Evolutionary conservation across 2,113 vertebrate species (phyloP), one percentile per base, ranked within the genome.

Genomic region (Kryptolebias marmoratus): DNA sequence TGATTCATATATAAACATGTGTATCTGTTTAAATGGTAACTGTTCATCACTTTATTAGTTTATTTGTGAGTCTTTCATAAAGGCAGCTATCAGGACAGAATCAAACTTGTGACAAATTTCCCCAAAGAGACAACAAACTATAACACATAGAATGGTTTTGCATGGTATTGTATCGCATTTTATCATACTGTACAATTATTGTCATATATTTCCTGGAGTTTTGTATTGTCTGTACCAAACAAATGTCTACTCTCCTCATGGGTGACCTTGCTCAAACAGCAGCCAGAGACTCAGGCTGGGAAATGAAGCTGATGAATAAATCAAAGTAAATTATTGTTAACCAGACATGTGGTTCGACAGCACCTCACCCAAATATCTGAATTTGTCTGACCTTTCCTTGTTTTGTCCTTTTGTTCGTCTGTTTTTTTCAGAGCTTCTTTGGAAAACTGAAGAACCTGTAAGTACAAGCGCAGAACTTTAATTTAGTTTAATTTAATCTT

Each of bases 371-470:
- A 73, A 47, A 48, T 30, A 63, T 28, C 8, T 14, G 4, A n/a
- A 11, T 12, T 1, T 9, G 22, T 18, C 18, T 22, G 6, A 22
- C 4, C 31, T 16, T 22, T 42, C 9, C 31, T 7, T 1, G 2
- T 31, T 39, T 39, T 28, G 9, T 36, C 18, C 22, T 31, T 42
- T 75, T 22, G 15, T 13, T 58, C 39, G 59, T 79, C 27, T 76
- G 15, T 2, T 80, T 5, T 82, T 83, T 80, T 56, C 87, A 95
- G 94, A 93, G 84, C 85, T 91, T 93, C 57, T 92, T 94, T 77
- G 92, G 87, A 75, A 93, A 93, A 86, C 54, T 84, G 12, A 94
- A 92, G 76, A 91, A 85, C 53, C 66, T 63, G 92, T 93, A 69
- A 88, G 90, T 90, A 64, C n/a, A 42, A 13, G 12, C 0, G 30